Percentiles rank a stretch among this genome's conserved stretches.
Conservation (phyloP, 2,797 vertebrate genomes). For the Falco berigora region DNA sequence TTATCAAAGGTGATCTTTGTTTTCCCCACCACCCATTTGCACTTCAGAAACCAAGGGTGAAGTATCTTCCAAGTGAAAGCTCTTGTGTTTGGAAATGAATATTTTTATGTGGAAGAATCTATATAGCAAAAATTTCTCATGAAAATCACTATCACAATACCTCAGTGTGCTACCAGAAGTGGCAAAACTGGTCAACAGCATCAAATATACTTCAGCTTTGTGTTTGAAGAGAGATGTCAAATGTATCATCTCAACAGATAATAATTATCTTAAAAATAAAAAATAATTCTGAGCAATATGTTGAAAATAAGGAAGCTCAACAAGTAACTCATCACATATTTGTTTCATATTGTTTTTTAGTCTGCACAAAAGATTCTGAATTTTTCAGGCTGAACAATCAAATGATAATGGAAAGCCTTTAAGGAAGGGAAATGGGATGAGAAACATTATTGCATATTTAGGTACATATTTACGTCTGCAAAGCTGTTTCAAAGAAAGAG, state of each 20-base stretch:
- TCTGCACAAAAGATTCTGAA: neutral
- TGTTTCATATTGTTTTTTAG: neutral
- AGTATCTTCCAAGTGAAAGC: neutral
- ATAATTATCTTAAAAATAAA: neutral
- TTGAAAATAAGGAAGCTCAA: neutral
- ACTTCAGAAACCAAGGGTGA: neutral
- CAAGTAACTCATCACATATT: neutral
- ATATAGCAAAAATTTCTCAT: neutral
- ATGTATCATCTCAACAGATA: neutral
- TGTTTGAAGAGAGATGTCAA: neutral
- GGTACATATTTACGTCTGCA: neutral
- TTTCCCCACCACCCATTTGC: neutral
- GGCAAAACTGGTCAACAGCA: neutral
- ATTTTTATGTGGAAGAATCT: neutral
- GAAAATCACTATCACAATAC: neutral
- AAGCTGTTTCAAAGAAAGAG: conserved; percentile 5
- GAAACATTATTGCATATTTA: neutral
- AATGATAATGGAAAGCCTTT: neutral
- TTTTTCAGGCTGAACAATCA: neutral
- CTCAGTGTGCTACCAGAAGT: neutral
- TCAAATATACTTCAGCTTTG: neutral
- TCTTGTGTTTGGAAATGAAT: neutral
- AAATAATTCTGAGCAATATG: neutral
- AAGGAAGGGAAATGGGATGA: neutral
- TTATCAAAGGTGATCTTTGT: neutral